A percentile compares a stretch with the other conserved stretches of the same genome.
phyloP scores from a whole-genome alignment of 2,113 vertebrate species.

The Sander vitreus region DNA sequence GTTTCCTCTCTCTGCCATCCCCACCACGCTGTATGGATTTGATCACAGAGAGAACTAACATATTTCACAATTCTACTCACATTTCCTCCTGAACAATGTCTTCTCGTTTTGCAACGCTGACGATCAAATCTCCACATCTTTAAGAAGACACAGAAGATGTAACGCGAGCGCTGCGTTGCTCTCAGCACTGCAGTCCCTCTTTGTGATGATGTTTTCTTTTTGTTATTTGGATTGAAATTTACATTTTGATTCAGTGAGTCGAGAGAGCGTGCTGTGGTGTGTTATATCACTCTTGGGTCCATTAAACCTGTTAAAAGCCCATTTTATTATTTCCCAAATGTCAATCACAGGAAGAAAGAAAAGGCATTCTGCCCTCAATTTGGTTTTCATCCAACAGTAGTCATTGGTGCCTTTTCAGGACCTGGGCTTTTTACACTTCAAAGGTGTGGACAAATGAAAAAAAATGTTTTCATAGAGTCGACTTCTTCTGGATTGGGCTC shows the following conservation, averaged over 20 bases:
- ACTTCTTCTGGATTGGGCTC: conserved; percentile 53
- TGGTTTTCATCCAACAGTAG: conserved; percentile 58
- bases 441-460: conserved; percentile 59
- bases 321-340: conserved; percentile 69
- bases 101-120: neutral
- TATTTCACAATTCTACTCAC: conserved; percentile 31
- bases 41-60: conserved; percentile 35
- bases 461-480: conserved; percentile 44
- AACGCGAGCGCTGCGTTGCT: neutral
- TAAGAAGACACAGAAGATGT: conserved; percentile 17
- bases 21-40: conserved; percentile 24
- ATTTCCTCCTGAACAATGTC: conserved; percentile 24
- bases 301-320: conserved; percentile 71
- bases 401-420: conserved; percentile 55
- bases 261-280: conserved; percentile 28
- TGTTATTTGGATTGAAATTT: conserved; percentile 54
- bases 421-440: conserved; percentile 56
- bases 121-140: conserved; percentile 31
- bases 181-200: neutral
- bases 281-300: conserved; percentile 61
- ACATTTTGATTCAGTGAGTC: conserved; percentile 58
- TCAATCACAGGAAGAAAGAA: conserved; percentile 46
- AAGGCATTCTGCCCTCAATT: conserved; percentile 32
- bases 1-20: conserved; percentile 52
- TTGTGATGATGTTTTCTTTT: conserved; percentile 39